A percentile compares a stretch with the other conserved stretches of the same genome.
Evolutionary conservation across 2,797 vertebrate genomes (phyloP).

Genomic region (Carduelis carduelis): DNA sequence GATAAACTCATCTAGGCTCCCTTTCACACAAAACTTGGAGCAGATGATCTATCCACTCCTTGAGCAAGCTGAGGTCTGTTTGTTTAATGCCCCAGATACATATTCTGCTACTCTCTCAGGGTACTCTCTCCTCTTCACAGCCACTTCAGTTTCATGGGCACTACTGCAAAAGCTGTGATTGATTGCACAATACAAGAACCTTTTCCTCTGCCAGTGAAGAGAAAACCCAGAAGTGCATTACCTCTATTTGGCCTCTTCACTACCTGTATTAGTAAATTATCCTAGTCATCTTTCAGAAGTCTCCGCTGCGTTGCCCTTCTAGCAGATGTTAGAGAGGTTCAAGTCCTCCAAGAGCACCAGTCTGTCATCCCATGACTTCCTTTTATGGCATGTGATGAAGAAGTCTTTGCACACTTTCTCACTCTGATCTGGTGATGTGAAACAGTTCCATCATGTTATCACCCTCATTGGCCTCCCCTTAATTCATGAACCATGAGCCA

Average conservation of each 20-base stretch:
- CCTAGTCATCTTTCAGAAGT: neutral
- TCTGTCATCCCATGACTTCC: neutral
- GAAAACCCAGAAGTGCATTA: neutral
- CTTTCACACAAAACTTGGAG: neutral
- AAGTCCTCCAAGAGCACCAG: neutral
- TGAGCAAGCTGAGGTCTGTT: neutral
- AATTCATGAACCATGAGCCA: neutral
- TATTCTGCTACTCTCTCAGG: neutral
- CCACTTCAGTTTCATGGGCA: neutral
- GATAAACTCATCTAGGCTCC: neutral
- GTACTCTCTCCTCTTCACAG: neutral
- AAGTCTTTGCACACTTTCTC: neutral
- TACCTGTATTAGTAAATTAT: neutral
- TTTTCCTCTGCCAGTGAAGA: neutral
- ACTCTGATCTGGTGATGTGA: neutral
- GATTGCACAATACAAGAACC: neutral
- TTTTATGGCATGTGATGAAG: neutral
- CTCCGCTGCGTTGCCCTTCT: accelerated
- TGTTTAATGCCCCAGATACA: neutral
- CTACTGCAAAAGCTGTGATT: neutral
- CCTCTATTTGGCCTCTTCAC: neutral
- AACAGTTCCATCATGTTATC: neutral
- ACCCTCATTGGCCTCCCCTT: neutral
- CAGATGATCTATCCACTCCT: neutral
- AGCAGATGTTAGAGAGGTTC: neutral